A percentile compares a stretch with the other conserved stretches of the same genome.
These are phyloP conservation scores for Scaptomyza tumidula DNA, from an alignment of 2,888 invertebrate genomes.

Conservation along the genomic window DNA sequence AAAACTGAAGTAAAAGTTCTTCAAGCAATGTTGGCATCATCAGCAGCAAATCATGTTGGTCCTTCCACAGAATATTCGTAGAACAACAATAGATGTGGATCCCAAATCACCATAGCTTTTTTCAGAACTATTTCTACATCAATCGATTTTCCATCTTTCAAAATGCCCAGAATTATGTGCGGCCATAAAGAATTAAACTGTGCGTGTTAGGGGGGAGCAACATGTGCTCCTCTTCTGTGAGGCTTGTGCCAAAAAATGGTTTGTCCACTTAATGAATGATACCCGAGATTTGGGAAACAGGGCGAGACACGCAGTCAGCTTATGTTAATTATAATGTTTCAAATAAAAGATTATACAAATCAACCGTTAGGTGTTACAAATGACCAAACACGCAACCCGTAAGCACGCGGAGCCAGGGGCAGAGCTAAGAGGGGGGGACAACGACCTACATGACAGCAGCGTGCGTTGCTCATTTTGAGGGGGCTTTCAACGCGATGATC, in stretches of 20 bases:
- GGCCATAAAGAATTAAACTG: background rate
- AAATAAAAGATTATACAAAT: slow-evolving; percentile 70
- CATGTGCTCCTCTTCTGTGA: background rate
- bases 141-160: too few relatives aligned
- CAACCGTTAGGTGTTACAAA: slow-evolving; percentile 78
- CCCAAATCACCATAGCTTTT: background rate
- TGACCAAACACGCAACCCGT: slow-evolving; percentile 66
- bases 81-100: background rate
- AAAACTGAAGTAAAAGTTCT: too few relatives aligned
- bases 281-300: slow-evolving; percentile 21
- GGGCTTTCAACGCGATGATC: slow-evolving; percentile 60
- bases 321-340: slow-evolving; percentile 71
- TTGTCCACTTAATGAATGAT: slow-evolving; percentile 35
- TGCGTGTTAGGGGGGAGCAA: background rate
- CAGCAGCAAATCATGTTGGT: too few relatives aligned
- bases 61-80: too few relatives aligned
- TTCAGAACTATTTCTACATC: background rate
- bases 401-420: background rate
- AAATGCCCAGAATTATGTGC: too few relatives aligned
- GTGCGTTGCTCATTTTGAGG: slow-evolving; percentile 46
- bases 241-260: slow-evolving; percentile 39
- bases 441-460: slow-evolving; percentile 48
- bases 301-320: slow-evolving; percentile 38
- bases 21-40: too few relatives aligned
- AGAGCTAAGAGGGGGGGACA: background rate